Evolutionary conservation across 2,113 vertebrate genomes (phyloP).

Genomic region (Cyprinodon variegatus): DNA sequence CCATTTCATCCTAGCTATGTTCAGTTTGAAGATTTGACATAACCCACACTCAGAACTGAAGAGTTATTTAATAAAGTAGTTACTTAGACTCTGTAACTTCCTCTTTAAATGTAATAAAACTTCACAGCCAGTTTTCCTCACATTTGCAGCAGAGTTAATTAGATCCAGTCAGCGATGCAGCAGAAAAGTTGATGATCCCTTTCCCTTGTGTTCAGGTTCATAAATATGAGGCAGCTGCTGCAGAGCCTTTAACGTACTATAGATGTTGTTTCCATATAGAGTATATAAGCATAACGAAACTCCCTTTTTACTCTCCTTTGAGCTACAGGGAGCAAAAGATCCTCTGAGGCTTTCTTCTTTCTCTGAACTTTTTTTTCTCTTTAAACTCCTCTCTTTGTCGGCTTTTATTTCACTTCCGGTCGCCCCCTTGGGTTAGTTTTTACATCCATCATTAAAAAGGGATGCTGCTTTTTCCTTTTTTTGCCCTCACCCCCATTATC

Average conservation of each 20-base stretch:
- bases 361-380: background rate
- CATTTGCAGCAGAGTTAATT: background rate
- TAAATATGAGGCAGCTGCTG: background rate
- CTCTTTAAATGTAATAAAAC: background rate
- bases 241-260: background rate
- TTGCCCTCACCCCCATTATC: constrained; percentile 54
- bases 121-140: background rate
- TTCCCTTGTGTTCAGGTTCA: constrained; percentile 4
- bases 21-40: background rate
- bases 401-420: constrained; percentile 36
- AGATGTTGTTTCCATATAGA: background rate
- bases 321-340: background rate
- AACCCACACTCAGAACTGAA: background rate
- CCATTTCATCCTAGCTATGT: background rate
- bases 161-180: background rate
- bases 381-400: constrained; percentile 15
- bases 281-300: background rate
- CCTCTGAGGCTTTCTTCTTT: background rate
- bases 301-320: background rate
- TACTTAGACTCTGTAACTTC: background rate
- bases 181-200: constrained; percentile 1
- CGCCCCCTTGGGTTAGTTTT: constrained; percentile 35
- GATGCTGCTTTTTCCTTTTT: constrained; percentile 47
- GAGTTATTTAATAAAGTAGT: background rate
- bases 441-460: constrained; percentile 51